Base-by-base conservation (phyloP, 2,113 vertebrate genomes). In the Uria lomvia region DNA sequence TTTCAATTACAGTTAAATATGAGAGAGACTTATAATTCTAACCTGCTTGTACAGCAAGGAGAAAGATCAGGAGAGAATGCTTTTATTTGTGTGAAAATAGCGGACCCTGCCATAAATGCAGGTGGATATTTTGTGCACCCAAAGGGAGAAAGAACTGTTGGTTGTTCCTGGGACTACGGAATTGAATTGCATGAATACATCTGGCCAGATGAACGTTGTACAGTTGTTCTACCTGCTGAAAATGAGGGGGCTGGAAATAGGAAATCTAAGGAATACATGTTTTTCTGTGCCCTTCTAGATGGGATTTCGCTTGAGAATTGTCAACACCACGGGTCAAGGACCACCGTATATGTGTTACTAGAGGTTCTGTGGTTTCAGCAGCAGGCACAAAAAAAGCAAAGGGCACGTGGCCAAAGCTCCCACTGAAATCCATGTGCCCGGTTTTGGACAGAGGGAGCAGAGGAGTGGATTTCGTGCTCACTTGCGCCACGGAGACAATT, bases 291-390 rank as follows among this genome's bases (percentile, higher is more conserved):
- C 49, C 65, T 88, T 86, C 20, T 32, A 0, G 17, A 8, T 10
- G 13, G 18, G 29, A 13, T 85, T 75, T 5, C 47, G 52, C 34
- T 62, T 43, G 36, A 55, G 36, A 66, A 79, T 9, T 38, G 27
- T 27, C 47, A 68, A 20, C 12, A 3, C 8, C 49, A 5, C 0
- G 0, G 29, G 34, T 45, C 12, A 38, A 29, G 58, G 36, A 11
- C 11, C 29, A 6, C 32, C 0, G 1, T 49, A 2, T 14, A 9
- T 23, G 7, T 52, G 21, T 62, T 55, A 36, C 6, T 24, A 1
- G 11, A 42, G 36, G 12, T 42, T 59, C 42, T 52, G 65, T 65
- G 56, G 19, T 68, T 77, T 78, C 40, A 58, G 45, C 42, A 83
- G 50, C 47, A 8, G 2, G 10, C 16, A 24, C n/a, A 26, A 12